A percentile compares a stretch with the other conserved stretches of the same genome.
Conservation (phyloP, 2,113 vertebrate genomes). For the Pollachius pollachius region DNA sequence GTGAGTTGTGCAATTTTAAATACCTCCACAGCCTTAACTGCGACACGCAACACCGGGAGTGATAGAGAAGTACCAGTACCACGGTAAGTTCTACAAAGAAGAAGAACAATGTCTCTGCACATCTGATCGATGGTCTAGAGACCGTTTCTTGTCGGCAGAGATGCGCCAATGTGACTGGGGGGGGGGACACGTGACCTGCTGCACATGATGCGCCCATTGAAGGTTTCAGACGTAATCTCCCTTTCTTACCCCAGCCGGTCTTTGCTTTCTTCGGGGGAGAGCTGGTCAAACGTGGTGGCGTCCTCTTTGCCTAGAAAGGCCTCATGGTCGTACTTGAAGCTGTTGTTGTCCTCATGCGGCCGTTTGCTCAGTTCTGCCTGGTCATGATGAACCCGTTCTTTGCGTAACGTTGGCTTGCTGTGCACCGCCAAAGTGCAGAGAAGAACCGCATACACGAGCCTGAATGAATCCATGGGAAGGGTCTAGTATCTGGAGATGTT, state of each 20-base stretch:
- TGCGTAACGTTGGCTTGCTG: slow-evolving; percentile 84
- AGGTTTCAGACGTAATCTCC: background rate
- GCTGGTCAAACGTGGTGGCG: slow-evolving; percentile 93
- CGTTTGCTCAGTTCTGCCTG: slow-evolving; percentile 75
- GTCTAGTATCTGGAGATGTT: slow-evolving; percentile 7
- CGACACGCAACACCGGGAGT: no score
- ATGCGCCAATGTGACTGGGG: no score
- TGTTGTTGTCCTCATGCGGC: slow-evolving; percentile 82
- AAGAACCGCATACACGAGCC: slow-evolving; percentile 56
- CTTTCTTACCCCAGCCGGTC: slow-evolving; percentile 84
- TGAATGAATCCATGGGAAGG: slow-evolving; percentile 62
- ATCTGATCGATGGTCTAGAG: no score
- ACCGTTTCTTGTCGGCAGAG: no score
- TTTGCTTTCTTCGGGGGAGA: slow-evolving; percentile 90
- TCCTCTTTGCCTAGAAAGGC: slow-evolving; percentile 95
- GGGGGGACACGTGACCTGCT: no score
- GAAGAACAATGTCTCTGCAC: no score
- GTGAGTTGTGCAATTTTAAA: slow-evolving; percentile 35
- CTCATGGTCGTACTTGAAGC: slow-evolving; percentile 94
- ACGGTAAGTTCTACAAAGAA: no score
- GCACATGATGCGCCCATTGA: no score
- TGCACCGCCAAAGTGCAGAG: slow-evolving; percentile 57
- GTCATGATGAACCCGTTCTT: slow-evolving; percentile 84
- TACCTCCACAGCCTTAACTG: slow-evolving; percentile 6
- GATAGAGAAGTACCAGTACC: no score